Conservation (phyloP, 2,797 vertebrate genomes). For the Echiichthys vipera region DNA sequence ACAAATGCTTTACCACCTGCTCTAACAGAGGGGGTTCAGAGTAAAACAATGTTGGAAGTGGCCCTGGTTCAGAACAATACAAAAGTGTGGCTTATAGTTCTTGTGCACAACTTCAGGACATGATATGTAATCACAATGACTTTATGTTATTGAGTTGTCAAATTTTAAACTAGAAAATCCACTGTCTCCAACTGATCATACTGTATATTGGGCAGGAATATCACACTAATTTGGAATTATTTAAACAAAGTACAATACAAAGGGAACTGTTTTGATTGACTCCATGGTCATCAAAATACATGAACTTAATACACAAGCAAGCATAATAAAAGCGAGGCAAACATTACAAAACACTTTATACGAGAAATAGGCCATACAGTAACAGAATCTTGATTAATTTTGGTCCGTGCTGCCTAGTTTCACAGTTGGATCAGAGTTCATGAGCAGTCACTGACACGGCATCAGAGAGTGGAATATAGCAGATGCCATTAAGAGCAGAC, state of each 20-base stretch:
- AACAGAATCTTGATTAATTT: no score
- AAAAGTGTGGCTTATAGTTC: not conserved
- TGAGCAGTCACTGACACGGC: no score
- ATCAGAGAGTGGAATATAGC: no score
- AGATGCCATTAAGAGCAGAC: no score
- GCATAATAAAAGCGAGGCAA: no score
- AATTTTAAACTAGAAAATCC: not conserved
- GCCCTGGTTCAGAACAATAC: not conserved
- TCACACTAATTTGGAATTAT: not conserved
- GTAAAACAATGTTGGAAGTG: not conserved
- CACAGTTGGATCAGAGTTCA: no score
- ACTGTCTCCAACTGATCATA: not conserved
- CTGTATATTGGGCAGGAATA: not conserved
- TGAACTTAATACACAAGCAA: not conserved
- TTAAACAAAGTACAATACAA: not conserved
- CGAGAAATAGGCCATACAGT: no score
- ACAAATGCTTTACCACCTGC: not conserved
- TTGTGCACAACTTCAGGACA: not conserved
- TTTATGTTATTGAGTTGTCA: not conserved
- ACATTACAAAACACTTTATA: no score
- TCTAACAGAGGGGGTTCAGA: not conserved
- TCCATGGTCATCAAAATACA: not conserved
- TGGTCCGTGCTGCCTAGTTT: no score
- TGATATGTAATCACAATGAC: not conserved
- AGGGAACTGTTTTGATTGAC: not conserved